phyloP scores from a whole-genome alignment of 2,797 vertebrate genomes.

The Bufotes viridis region DNA sequence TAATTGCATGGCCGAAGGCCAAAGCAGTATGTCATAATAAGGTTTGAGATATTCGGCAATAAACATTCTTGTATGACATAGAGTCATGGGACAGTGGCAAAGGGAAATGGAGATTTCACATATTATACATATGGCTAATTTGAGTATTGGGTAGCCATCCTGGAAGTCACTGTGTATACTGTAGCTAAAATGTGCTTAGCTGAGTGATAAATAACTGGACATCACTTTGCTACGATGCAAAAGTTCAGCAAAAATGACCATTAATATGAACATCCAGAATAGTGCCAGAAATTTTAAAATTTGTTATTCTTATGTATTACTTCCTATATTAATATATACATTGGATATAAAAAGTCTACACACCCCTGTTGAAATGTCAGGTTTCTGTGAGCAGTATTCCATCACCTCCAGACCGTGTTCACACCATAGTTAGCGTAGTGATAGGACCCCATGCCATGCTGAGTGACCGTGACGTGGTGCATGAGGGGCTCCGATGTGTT shows the following conservation, averaged over 20 bases:
- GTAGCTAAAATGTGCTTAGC: background rate
- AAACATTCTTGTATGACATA: background rate
- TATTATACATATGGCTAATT: background rate
- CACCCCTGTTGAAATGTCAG: too few relatives aligned
- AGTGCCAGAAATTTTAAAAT: background rate
- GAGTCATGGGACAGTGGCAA: background rate
- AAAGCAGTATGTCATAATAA: slow-evolving; percentile 23
- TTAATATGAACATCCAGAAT: background rate
- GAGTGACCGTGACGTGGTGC: too few relatives aligned
- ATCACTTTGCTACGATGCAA: background rate
- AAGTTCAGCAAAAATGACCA: background rate
- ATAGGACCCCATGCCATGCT: too few relatives aligned
- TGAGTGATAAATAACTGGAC: background rate
- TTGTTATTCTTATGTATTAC: too few relatives aligned
- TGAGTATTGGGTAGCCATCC: background rate
- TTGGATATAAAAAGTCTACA: too few relatives aligned
- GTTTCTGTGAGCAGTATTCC: too few relatives aligned
- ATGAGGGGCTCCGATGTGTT: too few relatives aligned
- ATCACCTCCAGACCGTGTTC: too few relatives aligned
- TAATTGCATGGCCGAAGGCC: slow-evolving; percentile 48
- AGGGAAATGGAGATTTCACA: background rate
- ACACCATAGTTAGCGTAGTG: too few relatives aligned
- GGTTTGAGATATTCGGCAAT: slow-evolving; percentile 7
- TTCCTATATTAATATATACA: too few relatives aligned
- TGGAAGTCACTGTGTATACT: background rate